A percentile compares a stretch with the other conserved stretches of the same genome.
Evolutionary conservation across 1,140 invertebrate genomes (phyloP).

Genomic region (Plutomurus gul): DNA sequence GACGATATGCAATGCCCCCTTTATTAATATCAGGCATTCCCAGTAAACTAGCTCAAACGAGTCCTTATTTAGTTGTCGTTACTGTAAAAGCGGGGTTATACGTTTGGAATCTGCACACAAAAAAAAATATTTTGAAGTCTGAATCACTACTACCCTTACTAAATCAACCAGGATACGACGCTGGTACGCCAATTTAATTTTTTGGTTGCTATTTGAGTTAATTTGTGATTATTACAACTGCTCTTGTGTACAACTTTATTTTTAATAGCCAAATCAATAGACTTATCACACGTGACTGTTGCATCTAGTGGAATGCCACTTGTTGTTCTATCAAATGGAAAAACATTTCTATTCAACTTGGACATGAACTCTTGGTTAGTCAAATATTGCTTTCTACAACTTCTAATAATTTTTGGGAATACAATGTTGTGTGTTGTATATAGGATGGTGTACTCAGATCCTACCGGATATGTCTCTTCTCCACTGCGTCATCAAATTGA

Average conservation of each 20-base stretch:
- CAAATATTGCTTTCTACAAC: too few relatives aligned
- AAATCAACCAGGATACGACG: constrained; percentile 49
- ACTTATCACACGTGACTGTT: background rate
- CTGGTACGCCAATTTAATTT: constrained; percentile 47
- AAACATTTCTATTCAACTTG: constrained; percentile 69
- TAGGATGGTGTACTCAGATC: constrained; percentile 39
- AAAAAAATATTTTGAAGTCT: constrained; percentile 51
- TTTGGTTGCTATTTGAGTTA: background rate
- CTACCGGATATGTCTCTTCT: constrained; percentile 28
- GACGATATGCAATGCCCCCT: constrained; percentile 66
- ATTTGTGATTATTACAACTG: constrained; percentile 7
- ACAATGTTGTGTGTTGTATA: too few relatives aligned
- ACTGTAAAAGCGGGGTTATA: constrained; percentile 54
- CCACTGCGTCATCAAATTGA: background rate
- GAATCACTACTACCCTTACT: constrained; percentile 54
- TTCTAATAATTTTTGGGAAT: too few relatives aligned
- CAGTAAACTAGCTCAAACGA: constrained; percentile 59
- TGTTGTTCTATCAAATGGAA: constrained; percentile 69
- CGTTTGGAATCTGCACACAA: constrained; percentile 56
- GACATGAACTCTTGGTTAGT: constrained; percentile 70
- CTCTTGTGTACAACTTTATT: background rate
- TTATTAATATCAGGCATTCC: constrained; percentile 67
- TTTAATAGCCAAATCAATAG: background rate
- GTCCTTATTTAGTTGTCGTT: constrained; percentile 56
- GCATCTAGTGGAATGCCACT: constrained; percentile 66